Conservation (phyloP, 2,888 invertebrate species). For the Pandemis corylana region DNA sequence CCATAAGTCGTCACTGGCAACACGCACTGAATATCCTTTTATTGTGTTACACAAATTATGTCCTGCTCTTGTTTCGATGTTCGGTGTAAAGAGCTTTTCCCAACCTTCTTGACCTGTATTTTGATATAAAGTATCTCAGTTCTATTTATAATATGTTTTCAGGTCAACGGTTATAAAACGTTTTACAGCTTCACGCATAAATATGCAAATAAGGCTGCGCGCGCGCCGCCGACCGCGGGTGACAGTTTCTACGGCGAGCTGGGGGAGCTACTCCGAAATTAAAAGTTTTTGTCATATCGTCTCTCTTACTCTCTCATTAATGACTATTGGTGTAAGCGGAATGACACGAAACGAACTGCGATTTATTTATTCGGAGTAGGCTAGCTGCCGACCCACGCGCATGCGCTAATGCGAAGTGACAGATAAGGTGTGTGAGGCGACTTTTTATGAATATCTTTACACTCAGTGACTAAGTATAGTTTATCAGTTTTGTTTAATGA, state of each 20-base stretch:
- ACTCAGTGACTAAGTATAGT: too few relatives aligned
- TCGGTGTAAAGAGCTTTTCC: neutral
- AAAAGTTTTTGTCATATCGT: too few relatives aligned
- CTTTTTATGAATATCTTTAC: neutral
- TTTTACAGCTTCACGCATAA: neutral
- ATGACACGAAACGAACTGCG: too few relatives aligned
- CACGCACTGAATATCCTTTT: too few relatives aligned
- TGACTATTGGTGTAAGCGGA: too few relatives aligned
- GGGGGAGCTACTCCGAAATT: too few relatives aligned
- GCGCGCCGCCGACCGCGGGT: neutral
- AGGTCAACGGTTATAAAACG: neutral
- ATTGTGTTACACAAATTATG: neutral
- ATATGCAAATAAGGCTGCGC: conserved; percentile 1
- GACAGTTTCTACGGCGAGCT: neutral
- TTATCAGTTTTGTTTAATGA: too few relatives aligned
- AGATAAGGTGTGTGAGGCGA: neutral
- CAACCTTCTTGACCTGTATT: neutral
- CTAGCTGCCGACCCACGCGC: neutral
- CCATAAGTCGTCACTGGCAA: too few relatives aligned
- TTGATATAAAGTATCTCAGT: neutral
- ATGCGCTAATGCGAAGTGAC: neutral
- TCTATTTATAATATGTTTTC: neutral
- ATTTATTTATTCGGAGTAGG: too few relatives aligned
- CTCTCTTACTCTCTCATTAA: too few relatives aligned
- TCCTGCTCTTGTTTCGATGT: neutral